Conservation (phyloP, 1,140 invertebrate species). For the Listronotus bonariensis region DNA sequence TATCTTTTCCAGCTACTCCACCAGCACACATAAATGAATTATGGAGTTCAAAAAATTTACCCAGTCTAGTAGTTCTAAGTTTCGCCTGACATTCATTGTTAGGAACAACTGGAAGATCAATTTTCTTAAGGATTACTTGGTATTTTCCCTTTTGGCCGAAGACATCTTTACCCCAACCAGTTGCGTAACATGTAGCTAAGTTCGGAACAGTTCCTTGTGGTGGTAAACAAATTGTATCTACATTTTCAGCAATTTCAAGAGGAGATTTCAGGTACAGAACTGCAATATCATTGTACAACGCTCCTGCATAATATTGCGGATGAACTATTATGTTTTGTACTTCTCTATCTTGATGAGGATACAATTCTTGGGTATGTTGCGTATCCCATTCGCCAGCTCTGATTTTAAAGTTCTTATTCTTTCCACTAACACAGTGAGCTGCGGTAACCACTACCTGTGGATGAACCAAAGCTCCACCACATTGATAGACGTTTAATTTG, state of each 20-base stretch:
- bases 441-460: conserved; percentile 73
- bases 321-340: conserved; percentile 60
- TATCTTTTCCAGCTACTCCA: conserved; percentile 67
- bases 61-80: too few relatives aligned
- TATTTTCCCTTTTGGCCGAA: conserved; percentile 63
- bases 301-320: conserved; percentile 58
- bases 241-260: conserved; percentile 65
- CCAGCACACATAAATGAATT: conserved; percentile 77
- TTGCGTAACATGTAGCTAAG: conserved; percentile 60
- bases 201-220: conserved; percentile 53
- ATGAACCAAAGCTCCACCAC: conserved; percentile 77
- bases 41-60: conserved; percentile 58
- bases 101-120: conserved; percentile 68
- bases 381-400: conserved; percentile 83
- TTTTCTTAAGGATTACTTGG: conserved; percentile 73
- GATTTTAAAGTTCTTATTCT: conserved; percentile 59
- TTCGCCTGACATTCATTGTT: conserved; percentile 60
- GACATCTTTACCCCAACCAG: conserved; percentile 68
- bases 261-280: conserved; percentile 65
- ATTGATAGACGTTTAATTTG: conserved; percentile 70
- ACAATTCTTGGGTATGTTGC: conserved; percentile 72
- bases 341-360: conserved; percentile 71
- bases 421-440: conserved; percentile 64
- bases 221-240: conserved; percentile 74
- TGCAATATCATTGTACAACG: conserved; percentile 71